These are phyloP conservation scores for Brachionus angularis DNA, from an alignment of 1,140 invertebrate genomes.

Conservation along the genomic window DNA sequence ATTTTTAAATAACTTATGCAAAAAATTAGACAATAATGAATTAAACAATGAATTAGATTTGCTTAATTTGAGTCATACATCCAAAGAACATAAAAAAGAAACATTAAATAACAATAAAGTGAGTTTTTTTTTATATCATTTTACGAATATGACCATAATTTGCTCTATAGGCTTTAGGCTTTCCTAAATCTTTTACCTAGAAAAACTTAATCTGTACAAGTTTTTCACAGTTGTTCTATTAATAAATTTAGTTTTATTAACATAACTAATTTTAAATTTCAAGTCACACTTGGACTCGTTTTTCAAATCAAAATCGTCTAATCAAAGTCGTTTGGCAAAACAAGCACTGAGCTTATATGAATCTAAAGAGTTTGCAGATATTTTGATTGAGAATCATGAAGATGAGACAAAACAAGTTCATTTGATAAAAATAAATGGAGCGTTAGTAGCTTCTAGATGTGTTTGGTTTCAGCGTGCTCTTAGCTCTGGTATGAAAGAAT, in stretches of 20 bases:
- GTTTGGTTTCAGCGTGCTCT: constrained; percentile 28
- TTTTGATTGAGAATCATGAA: not conserved
- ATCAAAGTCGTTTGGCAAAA: constrained; percentile 4
- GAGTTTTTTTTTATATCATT: no score
- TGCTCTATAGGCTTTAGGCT: no score
- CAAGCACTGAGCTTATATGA: not conserved
- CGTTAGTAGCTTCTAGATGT: constrained; percentile 28
- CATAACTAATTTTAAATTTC: not conserved
- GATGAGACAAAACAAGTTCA: not conserved
- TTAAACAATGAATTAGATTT: not conserved
- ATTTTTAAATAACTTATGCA: not conserved
- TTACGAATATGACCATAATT: no score
- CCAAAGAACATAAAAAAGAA: no score
- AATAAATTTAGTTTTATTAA: no score
- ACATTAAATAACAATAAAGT: no score
- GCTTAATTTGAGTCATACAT: not conserved
- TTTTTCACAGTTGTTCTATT: no score
- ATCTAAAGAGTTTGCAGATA: constrained; percentile 9
- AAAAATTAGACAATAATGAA: not conserved
- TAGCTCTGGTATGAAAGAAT: constrained; percentile 22
- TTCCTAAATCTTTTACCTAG: no score
- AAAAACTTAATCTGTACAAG: no score
- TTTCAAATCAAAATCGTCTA: not conserved
- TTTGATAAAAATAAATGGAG: not conserved
- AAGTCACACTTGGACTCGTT: not conserved